Base-by-base conservation (phyloP, 2,888 invertebrate genomes). In the Trachelus stipa region DNA sequence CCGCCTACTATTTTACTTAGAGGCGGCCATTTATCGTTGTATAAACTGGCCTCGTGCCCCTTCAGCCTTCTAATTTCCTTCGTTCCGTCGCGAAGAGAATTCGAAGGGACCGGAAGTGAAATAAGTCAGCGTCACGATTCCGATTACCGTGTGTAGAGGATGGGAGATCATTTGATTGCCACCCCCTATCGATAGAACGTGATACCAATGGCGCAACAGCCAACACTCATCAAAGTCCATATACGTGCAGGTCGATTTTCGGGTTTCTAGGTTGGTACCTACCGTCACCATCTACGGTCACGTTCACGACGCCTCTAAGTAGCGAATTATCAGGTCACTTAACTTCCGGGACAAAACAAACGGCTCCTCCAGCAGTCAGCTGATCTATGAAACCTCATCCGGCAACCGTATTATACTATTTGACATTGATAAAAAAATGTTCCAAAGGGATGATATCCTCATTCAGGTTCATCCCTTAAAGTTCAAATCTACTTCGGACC, bases 1-100 rank as follows among this genome's bases (percentile, higher is more conserved):
- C 71, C 31, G 30, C 71, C 71, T 33, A 71, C 71, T 71, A 71
- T 71, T 71, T 71, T 71, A 71, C 31, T 71, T 71, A 33, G 34
- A 71, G 56, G 71, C 71, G 34, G 12, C 71, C 71, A 71, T 71
- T 71, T 71, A 71, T 71, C 71, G 71, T 34, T 12, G 12, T 34
- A 71, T 71, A 71, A 71, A 34, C 71, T 71, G 71, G 33, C 71
- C 33, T 71, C 9, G 71, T 31, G 71, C 71, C n/a, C 31, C 71
- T 71, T 71, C 71, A 1, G 1, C 33, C 31, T 71, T 71, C 71
- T 71, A 71, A 71, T 71, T 71, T 71, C 71, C 23, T 23, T 71
- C 71, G 33, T 31, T 31, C 33, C 6, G 31, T 30, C 71, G 3
- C 11, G 12, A 71, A 56, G 56, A 56, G 56, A 6, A 15, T 23